Conservation (phyloP, 2,888 invertebrate species). For the Aphodius granarius region DNA sequence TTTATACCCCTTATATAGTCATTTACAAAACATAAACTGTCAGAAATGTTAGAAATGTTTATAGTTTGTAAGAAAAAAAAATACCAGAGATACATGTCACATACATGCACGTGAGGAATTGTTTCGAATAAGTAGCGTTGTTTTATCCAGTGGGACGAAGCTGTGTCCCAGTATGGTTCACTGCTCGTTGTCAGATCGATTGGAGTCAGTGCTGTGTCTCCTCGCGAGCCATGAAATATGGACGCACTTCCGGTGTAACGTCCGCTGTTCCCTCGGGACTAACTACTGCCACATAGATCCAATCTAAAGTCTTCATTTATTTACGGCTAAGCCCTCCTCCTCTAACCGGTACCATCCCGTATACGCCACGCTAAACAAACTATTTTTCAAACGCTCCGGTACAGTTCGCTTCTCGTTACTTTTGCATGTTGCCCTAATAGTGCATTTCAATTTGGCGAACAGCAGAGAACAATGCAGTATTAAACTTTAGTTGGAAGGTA, state of each 20-base stretch:
- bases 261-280: conserved; percentile 14
- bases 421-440: not conserved
- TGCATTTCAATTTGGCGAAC: not conserved
- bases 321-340: not conserved
- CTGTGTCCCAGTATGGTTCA: not conserved
- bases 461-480: too few species aligned
- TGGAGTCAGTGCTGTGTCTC: conserved; percentile 7
- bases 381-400: not conserved
- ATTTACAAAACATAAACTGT: too few species aligned
- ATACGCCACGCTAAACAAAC: not conserved
- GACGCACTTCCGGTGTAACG: conserved; percentile 19
- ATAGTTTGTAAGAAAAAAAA: too few species aligned
- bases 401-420: too few species aligned
- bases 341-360: not conserved
- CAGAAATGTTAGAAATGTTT: too few species aligned
- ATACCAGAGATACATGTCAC: too few species aligned
- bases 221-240: conserved; percentile 22
- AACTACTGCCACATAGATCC: conserved; percentile 20
- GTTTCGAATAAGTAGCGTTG: not conserved
- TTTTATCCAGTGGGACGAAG: not conserved
- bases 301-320: conserved; percentile 22
- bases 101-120: not conserved
- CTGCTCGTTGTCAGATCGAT: conserved; percentile 3
- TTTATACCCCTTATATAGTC: too few species aligned
- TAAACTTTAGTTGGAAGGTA: too few species aligned